Conservation (phyloP, 2,888 invertebrate species). For the Drosophila macrospina region DNA sequence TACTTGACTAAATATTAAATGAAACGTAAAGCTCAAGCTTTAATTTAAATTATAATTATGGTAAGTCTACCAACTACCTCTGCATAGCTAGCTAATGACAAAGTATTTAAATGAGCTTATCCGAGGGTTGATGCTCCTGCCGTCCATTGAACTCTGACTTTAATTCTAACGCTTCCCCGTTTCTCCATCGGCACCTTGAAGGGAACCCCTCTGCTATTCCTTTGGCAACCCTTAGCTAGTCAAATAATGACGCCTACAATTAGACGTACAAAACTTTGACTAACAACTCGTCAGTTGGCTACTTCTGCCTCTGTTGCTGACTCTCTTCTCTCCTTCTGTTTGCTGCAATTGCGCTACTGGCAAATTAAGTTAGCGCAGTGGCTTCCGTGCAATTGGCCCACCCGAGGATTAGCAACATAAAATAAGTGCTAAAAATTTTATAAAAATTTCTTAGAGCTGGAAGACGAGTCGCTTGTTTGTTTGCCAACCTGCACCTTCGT, state of each 20-base stretch:
- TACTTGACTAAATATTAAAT: slow-evolving; percentile 75
- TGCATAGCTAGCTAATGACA: slow-evolving; percentile 11
- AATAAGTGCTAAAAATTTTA: slow-evolving; percentile 56
- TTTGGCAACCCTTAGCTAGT: slow-evolving; percentile 27
- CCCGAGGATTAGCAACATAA: slow-evolving; percentile 42
- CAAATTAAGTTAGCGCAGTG: slow-evolving; percentile 69
- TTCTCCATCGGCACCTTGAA: not conserved
- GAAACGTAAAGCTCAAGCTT: slow-evolving; percentile 69
- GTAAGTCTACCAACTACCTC: slow-evolving; percentile 11
- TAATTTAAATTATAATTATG: slow-evolving; percentile 60
- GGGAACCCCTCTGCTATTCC: slow-evolving; percentile 11
- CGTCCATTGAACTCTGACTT: slow-evolving; percentile 43
- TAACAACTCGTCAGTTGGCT: slow-evolving; percentile 57
- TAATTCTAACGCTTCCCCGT: not conserved
- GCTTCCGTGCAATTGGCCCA: slow-evolving; percentile 34
- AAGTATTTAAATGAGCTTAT: slow-evolving; percentile 3
- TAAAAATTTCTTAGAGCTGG: slow-evolving; percentile 57
- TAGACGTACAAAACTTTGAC: slow-evolving; percentile 67
- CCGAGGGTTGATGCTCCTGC: not conserved
- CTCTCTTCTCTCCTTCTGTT: slow-evolving; percentile 18
- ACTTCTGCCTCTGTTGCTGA: slow-evolving; percentile 2
- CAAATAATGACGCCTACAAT: slow-evolving; percentile 75
- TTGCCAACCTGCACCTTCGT: slow-evolving; percentile 38
- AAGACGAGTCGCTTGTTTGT: slow-evolving; percentile 65
- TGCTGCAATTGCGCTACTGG: slow-evolving; percentile 66